These are phyloP conservation scores for Shargacucullia verbasci DNA, from an alignment of 2,888 invertebrate species.

Conservation along the genomic window DNA sequence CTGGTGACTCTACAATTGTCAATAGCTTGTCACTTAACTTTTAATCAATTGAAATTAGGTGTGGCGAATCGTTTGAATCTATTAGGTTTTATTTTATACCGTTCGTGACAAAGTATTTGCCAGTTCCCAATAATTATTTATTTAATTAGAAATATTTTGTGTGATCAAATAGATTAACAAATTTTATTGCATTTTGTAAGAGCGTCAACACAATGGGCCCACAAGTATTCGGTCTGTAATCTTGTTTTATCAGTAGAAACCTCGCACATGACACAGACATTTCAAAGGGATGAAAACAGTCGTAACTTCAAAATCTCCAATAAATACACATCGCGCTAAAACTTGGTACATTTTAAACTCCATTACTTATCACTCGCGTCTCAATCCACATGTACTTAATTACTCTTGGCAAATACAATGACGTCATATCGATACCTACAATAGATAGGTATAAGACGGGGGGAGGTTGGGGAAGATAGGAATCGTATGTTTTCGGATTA, in stretches of 20 bases:
- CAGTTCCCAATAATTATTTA: too few species aligned
- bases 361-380: constrained; percentile 67
- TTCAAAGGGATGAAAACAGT: constrained; percentile 45
- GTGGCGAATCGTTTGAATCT: constrained; percentile 35
- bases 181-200: constrained; percentile 10
- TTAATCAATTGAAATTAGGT: constrained; percentile 36
- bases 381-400: constrained; percentile 83
- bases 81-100: constrained; percentile 6
- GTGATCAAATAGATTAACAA: constrained; percentile 15
- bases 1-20: constrained; percentile 45
- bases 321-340: constrained; percentile 56
- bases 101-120: too few species aligned
- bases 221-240: constrained; percentile 22
- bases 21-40: constrained; percentile 46
- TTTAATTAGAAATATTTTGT: too few species aligned
- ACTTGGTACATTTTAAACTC: constrained; percentile 63
- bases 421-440: constrained; percentile 77
- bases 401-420: constrained; percentile 85
- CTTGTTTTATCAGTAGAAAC: constrained; percentile 44
- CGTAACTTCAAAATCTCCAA: constrained; percentile 53
- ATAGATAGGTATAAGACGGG: constrained; percentile 71
- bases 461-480: constrained; percentile 78
- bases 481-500: constrained; percentile 89
- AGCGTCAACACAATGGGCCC: constrained; percentile 15
- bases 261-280: constrained; percentile 24